A percentile compares a stretch with the other conserved stretches of the same genome.
Evolutionary conservation across 23 tunicate species (phyloP).

Genomic region (Trididemnum miniatum): DNA sequence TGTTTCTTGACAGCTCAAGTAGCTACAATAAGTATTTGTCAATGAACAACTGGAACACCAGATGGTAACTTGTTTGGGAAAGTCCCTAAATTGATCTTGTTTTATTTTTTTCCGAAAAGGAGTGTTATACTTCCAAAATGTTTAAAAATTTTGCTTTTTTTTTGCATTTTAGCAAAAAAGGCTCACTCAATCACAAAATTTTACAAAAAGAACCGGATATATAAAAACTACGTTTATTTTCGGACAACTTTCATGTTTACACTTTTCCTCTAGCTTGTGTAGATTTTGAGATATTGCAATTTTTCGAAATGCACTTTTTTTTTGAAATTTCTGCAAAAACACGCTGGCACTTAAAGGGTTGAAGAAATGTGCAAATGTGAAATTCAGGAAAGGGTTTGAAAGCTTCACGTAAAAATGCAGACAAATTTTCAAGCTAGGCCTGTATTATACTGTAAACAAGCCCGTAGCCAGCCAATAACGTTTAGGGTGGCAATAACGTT

Average conservation of each 20-base stretch:
- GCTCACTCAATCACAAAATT: slow-evolving; percentile 26
- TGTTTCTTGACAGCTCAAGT: slow-evolving; percentile 9
- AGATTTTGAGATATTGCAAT: slow-evolving; percentile 29
- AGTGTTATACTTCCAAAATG: slow-evolving; percentile 20
- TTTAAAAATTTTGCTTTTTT: slow-evolving; percentile 17
- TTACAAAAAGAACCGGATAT: slow-evolving; percentile 14
- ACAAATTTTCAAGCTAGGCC: no score
- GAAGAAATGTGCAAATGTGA: neutral
- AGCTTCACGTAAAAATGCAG: no score
- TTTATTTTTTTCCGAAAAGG: slow-evolving; percentile 20
- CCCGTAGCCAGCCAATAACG: no score
- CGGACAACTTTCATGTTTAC: slow-evolving; percentile 17
- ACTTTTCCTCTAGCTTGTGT: slow-evolving; percentile 27
- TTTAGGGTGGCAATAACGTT: no score
- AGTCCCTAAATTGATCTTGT: slow-evolving; percentile 26
- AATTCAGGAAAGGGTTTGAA: no score
- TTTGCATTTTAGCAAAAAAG: slow-evolving; percentile 22
- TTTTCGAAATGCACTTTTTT: slow-evolving; percentile 18
- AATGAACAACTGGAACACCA: slow-evolving; percentile 12
- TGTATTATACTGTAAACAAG: no score
- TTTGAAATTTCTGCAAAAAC: slow-evolving; percentile 19
- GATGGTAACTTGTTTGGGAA: slow-evolving; percentile 9
- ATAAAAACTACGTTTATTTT: slow-evolving; percentile 17
- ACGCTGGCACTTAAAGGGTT: slow-evolving; percentile 18
- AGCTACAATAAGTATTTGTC: slow-evolving; percentile 25